Evolutionary conservation across 2,888 invertebrate species (phyloP).

Genomic region (Maniola hyperantus): DNA sequence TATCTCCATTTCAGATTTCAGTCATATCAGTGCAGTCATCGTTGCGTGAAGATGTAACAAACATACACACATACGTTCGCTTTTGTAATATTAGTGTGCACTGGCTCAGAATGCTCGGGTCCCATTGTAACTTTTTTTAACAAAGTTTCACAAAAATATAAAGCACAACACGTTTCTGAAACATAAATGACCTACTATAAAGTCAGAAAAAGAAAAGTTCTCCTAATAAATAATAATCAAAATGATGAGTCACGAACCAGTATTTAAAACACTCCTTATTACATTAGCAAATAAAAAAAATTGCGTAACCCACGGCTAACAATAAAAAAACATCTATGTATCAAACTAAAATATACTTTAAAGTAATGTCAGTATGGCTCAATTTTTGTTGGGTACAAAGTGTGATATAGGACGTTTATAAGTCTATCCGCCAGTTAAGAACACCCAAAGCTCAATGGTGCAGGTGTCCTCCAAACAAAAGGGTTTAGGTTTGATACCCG

Average conservation of each 20-base stretch:
- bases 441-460: constrained; percentile 74
- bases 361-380: fast-evolving
- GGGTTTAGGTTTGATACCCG: constrained; percentile 70
- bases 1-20: no score
- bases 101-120: no score
- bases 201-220: constrained; percentile 27
- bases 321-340: constrained; percentile 19
- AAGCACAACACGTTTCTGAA: neutral
- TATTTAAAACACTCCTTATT: constrained; percentile 15
- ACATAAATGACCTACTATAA: neutral
- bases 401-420: constrained; percentile 47
- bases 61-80: neutral
- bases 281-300: constrained; percentile 44
- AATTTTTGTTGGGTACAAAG: constrained; percentile 24
- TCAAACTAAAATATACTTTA: constrained; percentile 33
- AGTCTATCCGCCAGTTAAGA: constrained; percentile 62
- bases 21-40: no score
- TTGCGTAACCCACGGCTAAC: constrained; percentile 49
- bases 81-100: no score
- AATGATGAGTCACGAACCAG: constrained; percentile 27
- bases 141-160: no score
- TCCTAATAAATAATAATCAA: constrained; percentile 18
- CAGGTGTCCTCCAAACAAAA: constrained; percentile 77
- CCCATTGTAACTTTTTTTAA: no score
- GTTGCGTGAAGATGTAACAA: neutral